Evolutionary conservation across 2,113 vertebrate species (phyloP).

Genomic region (Hucho hucho): DNA sequence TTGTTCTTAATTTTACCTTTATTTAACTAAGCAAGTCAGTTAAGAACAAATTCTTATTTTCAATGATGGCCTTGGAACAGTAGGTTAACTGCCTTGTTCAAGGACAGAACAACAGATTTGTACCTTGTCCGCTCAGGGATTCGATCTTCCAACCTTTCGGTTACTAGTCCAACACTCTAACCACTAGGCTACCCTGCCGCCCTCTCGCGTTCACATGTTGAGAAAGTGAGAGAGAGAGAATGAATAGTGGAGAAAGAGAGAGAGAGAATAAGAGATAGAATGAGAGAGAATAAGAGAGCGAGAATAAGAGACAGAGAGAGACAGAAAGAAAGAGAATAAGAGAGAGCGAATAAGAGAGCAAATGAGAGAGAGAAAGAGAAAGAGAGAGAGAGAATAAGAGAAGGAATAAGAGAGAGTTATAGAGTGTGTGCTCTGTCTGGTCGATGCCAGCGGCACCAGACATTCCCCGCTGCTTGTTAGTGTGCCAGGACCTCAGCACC

Average conservation of each 20-base stretch:
- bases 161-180: no score
- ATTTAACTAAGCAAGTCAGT: no score
- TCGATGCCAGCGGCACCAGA: constrained; percentile 22
- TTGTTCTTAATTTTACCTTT: no score
- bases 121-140: no score
- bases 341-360: constrained; percentile 3
- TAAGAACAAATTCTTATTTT: no score
- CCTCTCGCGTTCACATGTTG: no score
- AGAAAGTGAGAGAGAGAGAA: not conserved
- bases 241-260: not conserved
- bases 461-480: constrained; percentile 45
- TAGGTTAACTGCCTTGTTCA: no score
- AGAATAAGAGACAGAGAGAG: constrained; percentile 1
- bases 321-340: not conserved
- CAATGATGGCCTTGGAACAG: no score
- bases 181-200: no score
- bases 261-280: not conserved
- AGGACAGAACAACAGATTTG: no score
- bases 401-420: not conserved
- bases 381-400: not conserved
- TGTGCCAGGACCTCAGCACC: constrained; percentile 30
- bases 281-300: not conserved
- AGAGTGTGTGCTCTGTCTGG: constrained; percentile 14
- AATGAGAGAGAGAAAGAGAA: constrained; percentile 4
- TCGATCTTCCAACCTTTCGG: no score